Evolutionary conservation across 2,113 vertebrate genomes (phyloP).

Genomic region (Podarcis muralis): DNA sequence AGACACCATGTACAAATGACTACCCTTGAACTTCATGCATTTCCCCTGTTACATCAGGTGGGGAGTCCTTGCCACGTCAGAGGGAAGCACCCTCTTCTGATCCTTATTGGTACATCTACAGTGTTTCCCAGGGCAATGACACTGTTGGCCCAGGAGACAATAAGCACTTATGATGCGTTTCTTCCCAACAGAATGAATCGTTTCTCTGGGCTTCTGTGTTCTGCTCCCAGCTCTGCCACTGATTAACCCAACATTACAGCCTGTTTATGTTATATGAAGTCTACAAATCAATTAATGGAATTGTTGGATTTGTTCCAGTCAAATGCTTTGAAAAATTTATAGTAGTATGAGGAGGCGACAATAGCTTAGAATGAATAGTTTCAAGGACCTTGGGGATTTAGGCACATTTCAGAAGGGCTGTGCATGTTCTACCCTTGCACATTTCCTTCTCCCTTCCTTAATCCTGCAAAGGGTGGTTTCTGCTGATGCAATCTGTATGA

Average conservation of each 20-base stretch:
- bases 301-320: neutral
- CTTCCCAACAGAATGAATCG: neutral
- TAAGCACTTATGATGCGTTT: neutral
- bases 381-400: constrained; percentile 17
- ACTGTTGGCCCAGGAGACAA: neutral
- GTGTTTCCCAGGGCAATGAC: neutral
- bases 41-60: constrained; percentile 11
- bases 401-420: neutral
- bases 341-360: no score
- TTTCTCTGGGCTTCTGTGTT: neutral
- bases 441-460: no score
- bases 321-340: neutral
- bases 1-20: neutral
- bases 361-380: constrained; percentile 6
- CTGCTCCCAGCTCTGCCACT: neutral
- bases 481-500: neutral
- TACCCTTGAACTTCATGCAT: neutral
- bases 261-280: neutral
- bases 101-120: neutral
- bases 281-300: neutral
- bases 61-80: neutral
- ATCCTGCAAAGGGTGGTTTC: no score
- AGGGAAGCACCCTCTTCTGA: constrained; percentile 6
- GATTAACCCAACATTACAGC: neutral
- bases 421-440: neutral